Evolutionary conservation across 2,797 vertebrate species (phyloP).

Genomic region (Strix occidentalis): DNA sequence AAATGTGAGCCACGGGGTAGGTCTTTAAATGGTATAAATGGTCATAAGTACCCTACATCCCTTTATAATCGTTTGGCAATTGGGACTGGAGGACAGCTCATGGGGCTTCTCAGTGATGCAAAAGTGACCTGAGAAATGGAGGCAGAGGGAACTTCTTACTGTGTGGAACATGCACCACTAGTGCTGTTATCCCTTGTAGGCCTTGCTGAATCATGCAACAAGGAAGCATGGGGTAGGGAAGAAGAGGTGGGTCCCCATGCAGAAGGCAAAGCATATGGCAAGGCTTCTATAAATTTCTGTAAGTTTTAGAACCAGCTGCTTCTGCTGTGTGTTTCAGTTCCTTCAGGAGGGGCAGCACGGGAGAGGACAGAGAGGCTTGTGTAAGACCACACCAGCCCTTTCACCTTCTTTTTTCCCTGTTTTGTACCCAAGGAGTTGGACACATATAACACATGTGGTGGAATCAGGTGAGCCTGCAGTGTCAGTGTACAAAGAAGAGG

Average conservation of each 20-base stretch:
- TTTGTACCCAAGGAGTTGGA: neutral
- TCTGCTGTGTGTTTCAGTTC: neutral
- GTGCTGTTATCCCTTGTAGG: neutral
- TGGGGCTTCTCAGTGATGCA: neutral
- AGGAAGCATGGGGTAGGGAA: neutral
- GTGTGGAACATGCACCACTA: neutral
- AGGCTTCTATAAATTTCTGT: neutral
- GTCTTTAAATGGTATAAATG: neutral
- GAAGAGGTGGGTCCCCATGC: neutral
- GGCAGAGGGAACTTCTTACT: neutral
- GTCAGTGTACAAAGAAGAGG: neutral
- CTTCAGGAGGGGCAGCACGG: neutral
- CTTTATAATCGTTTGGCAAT: neutral
- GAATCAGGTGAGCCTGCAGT: neutral
- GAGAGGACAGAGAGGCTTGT: neutral
- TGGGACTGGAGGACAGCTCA: neutral
- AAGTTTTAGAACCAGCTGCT: neutral
- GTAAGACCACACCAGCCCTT: neutral
- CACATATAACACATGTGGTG: fast-evolving
- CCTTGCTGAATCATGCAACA: neutral
- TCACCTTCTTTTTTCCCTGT: neutral
- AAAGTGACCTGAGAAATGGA: neutral
- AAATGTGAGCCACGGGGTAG: neutral
- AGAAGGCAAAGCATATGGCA: neutral
- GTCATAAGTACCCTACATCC: neutral